phyloP scores from a whole-genome alignment of 2,113 vertebrate species.

The Cyphomyrus discorhynchus region DNA sequence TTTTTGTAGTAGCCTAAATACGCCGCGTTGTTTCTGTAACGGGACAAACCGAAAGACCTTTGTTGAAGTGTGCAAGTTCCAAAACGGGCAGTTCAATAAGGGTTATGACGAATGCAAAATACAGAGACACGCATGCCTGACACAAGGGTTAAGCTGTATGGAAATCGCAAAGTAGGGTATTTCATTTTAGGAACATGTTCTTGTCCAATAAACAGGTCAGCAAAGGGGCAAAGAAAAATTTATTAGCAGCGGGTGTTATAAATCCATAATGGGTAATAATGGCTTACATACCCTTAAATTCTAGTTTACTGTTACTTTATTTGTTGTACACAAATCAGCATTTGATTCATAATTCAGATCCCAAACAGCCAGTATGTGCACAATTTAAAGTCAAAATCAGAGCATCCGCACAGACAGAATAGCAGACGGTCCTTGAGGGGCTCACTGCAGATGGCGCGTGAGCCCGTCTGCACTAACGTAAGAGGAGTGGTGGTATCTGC shows the following conservation, averaged over 20 bases:
- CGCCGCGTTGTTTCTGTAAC: not conserved
- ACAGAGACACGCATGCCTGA: not conserved
- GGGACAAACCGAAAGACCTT: not conserved
- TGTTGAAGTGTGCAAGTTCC: not conserved
- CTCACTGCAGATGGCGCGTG: constrained; percentile 58
- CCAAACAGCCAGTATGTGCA: not conserved
- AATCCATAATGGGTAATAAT: not conserved
- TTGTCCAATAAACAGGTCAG: not conserved
- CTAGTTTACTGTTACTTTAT: not conserved
- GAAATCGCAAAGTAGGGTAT: not conserved
- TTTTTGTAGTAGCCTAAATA: not conserved
- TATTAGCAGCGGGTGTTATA: not conserved
- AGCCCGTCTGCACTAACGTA: constrained; percentile 61
- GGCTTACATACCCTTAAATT: not conserved
- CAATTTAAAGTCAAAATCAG: not conserved
- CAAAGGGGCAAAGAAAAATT: not conserved
- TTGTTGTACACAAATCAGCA: not conserved
- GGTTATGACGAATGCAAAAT: not conserved
- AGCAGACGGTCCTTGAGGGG: not conserved
- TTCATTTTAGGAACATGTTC: not conserved
- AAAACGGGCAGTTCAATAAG: not conserved
- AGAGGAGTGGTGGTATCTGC: constrained; percentile 82
- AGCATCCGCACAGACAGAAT: not conserved
- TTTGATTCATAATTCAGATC: not conserved
- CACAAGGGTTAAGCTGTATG: not conserved